Base-by-base conservation (phyloP, 2,888 invertebrate species). In the Drosophila ochracea region DNA sequence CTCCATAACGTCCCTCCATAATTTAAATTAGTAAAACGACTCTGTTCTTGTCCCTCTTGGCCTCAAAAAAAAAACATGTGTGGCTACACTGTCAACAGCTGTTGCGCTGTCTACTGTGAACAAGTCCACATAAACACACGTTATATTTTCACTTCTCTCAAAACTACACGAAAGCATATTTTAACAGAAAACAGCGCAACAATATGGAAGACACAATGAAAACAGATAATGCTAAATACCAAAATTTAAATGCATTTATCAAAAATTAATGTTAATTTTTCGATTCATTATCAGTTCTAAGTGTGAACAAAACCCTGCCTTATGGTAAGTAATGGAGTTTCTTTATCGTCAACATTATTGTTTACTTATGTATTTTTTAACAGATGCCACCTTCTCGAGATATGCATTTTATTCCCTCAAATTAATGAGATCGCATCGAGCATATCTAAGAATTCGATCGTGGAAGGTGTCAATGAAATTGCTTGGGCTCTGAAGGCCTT, bases 401-500 rank as follows among this genome's bases (percentile, higher is more conserved):
- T 94, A 1, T 91, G 94, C 63, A 92, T 96, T 21, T 95, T 95
- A 87, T 91, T 95, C 72, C 92, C 94, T 0, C 95, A 95, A 61
- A 93, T 96, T 4, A 95, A 95, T 82, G 89, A 94, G 63, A 92
- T 94, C 54, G 95, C 95, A 2, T 93, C 93, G 50, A 93, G 94
- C 52, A 91, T 96, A 28, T 92, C 94, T 0, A 73, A 76, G 13
- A 80, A 82, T 4, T 90, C 91, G 16, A 73, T 69, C 64, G 92
- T 93, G 2, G 83, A 66, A 21, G 91, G 86, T 2, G 74, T 84
- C 37, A 95, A 95, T 91, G 95, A 95, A 92, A 95, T 95, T 49
- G 95, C 95, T 16, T 98, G 97, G 97, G 94, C 99, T 19, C 90
- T 98, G 31, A 96, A 96, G 91, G 97, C 98, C 1, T 94, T 99